Evolutionary conservation across 2,797 vertebrate genomes (phyloP).

Genomic region (Sebastes melanostomus): DNA sequence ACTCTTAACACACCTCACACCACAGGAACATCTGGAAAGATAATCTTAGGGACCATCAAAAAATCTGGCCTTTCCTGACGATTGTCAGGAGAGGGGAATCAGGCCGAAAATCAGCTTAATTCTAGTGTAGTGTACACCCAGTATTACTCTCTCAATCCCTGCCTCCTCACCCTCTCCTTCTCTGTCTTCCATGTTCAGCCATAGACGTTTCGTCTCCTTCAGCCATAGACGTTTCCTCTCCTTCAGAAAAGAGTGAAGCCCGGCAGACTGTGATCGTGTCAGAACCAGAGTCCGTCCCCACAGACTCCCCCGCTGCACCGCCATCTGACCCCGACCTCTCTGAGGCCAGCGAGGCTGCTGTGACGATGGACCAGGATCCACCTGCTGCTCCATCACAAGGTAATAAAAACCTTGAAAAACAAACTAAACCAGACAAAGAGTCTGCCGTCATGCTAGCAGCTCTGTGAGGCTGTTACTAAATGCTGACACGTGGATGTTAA

Average conservation of each 20-base stretch:
- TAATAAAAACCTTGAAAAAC: slow-evolving; percentile 1
- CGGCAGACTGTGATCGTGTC: slow-evolving; percentile 22
- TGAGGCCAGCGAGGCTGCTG: slow-evolving; percentile 21
- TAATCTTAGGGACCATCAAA: rapidly evolving
- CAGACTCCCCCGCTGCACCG: background rate
- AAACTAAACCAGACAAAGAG: too few species aligned
- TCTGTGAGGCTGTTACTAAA: background rate
- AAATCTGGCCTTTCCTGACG: rapidly evolving
- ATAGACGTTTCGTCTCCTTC: background rate
- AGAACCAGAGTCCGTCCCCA: slow-evolving; percentile 28
- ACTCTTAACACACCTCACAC: too few species aligned
- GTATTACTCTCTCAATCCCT: background rate
- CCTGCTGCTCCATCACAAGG: slow-evolving; percentile 44
- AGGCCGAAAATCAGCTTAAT: rapidly evolving
- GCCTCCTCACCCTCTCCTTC: background rate
- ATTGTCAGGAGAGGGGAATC: too few species aligned
- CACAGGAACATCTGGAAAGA: too few species aligned
- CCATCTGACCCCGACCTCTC: background rate
- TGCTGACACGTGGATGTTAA: background rate
- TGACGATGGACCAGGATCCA: background rate
- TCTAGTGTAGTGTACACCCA: too few species aligned
- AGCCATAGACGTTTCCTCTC: background rate
- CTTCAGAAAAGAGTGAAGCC: background rate
- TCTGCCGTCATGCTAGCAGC: background rate
- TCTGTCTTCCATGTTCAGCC: background rate